Percentiles rank a stretch among this genome's conserved stretches.
These are phyloP conservation scores for Ictalurus punctatus DNA, from an alignment of 2,113 vertebrate species.

Conservation along the genomic window DNA sequence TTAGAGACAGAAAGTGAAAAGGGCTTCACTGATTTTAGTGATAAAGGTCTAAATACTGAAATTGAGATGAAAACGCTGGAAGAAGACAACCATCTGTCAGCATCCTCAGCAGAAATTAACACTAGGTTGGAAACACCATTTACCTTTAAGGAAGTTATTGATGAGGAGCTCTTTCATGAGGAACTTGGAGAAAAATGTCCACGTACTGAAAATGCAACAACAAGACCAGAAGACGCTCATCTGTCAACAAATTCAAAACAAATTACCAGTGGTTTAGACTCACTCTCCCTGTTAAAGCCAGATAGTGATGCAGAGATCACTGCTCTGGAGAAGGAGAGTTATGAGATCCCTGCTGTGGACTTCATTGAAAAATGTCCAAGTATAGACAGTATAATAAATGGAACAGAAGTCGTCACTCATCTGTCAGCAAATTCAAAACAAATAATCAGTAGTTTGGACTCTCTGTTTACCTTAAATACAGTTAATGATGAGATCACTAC, in stretches of 20 bases:
- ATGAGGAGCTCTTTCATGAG: not conserved
- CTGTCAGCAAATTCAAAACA: not conserved
- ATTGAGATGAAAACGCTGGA: not conserved
- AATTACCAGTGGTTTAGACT: not conserved
- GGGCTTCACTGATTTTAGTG: constrained; percentile 51
- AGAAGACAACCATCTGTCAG: constrained; percentile 28
- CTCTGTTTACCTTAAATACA: not conserved
- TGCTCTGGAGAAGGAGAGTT: not conserved
- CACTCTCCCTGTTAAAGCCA: not conserved
- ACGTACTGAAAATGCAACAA: not conserved
- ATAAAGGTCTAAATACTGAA: not conserved
- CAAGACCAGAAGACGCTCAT: not conserved
- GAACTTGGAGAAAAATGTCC: not conserved
- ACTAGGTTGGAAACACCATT: not conserved
- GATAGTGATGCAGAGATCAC: not conserved
- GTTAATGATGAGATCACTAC: not conserved
- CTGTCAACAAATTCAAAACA: not conserved
- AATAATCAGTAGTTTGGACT: not conserved
- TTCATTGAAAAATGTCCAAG: not conserved
- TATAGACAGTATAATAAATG: not conserved
- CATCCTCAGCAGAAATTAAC: not conserved
- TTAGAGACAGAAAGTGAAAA: constrained; percentile 1
- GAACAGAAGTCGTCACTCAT: not conserved
- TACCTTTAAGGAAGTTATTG: not conserved
- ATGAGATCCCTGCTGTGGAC: not conserved